Conservation (phyloP, 2,888 invertebrate species). For the Caenorhabditis doughertyi region DNA sequence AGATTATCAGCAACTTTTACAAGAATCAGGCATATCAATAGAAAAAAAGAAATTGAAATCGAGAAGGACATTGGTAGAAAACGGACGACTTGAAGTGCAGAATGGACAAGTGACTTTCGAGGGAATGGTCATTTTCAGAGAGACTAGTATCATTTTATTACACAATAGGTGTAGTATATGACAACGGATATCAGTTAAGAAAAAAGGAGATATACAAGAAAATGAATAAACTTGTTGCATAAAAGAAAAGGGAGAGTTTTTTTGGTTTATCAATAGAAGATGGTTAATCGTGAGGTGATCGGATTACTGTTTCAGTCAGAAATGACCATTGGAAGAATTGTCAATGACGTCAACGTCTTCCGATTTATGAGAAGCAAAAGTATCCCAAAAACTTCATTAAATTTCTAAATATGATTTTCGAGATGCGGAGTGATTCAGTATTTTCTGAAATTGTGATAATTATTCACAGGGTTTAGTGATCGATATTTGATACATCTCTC, state of each 20-base stretch:
- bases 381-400: too few relatives aligned
- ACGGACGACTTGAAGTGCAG: not conserved
- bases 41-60: slow-evolving; percentile 34
- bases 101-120: slow-evolving; percentile 15
- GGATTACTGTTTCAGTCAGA: not conserved
- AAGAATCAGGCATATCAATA: slow-evolving; percentile 23
- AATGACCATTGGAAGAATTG: not conserved
- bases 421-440: too few relatives aligned
- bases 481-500: too few relatives aligned
- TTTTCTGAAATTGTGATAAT: too few relatives aligned
- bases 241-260: slow-evolving; percentile 56
- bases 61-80: slow-evolving; percentile 31
- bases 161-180: slow-evolving; percentile 51
- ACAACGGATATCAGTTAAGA: slow-evolving; percentile 52
- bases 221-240: slow-evolving; percentile 58
- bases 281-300: not conserved
- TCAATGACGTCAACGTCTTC: too few relatives aligned
- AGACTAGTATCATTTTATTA: slow-evolving; percentile 62
- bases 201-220: slow-evolving; percentile 20
- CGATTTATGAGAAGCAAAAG: too few relatives aligned
- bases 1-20: slow-evolving; percentile 40
- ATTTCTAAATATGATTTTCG: too few relatives aligned
- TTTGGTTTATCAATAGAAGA: not conserved
- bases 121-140: slow-evolving; percentile 53
- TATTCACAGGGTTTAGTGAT: too few relatives aligned